These are phyloP conservation scores for Chaetura pelagica DNA, from an alignment of 2,113 vertebrate species.

Conservation along the genomic window DNA sequence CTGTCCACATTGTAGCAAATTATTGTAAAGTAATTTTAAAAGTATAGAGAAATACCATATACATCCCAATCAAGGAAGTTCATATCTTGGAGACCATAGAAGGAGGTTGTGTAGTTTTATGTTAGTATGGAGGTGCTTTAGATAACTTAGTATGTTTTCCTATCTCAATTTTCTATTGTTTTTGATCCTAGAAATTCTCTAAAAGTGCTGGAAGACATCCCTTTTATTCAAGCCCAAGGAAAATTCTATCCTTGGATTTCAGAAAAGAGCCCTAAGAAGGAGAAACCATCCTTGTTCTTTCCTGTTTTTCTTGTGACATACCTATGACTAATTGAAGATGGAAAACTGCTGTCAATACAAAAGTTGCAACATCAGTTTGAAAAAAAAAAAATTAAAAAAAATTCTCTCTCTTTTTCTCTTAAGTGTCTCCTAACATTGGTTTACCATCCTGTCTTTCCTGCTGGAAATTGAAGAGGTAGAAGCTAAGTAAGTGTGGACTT, in stretches of 20 bases:
- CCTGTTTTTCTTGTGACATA: not conserved
- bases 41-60: not conserved
- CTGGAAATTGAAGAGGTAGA: not conserved
- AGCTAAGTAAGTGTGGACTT: not conserved
- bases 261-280: not conserved
- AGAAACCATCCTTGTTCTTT: not conserved
- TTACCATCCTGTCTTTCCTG: not conserved
- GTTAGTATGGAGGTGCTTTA: not conserved
- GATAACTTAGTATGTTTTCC: not conserved
- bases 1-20: not conserved
- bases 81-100: not conserved
- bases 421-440: not conserved
- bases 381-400: too few species aligned
- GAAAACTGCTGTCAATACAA: not conserved
- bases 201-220: not conserved
- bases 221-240: not conserved
- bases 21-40: not conserved
- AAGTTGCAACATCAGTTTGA: not conserved
- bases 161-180: not conserved
- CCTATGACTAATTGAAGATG: not conserved
- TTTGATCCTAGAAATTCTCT: not conserved
- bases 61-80: not conserved
- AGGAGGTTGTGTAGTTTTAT: not conserved
- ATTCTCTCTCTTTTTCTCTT: not conserved
- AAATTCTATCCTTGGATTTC: not conserved